phyloP scores from a whole-genome alignment of 2,888 invertebrate genomes.

The Leptinotarsa haldemani region DNA sequence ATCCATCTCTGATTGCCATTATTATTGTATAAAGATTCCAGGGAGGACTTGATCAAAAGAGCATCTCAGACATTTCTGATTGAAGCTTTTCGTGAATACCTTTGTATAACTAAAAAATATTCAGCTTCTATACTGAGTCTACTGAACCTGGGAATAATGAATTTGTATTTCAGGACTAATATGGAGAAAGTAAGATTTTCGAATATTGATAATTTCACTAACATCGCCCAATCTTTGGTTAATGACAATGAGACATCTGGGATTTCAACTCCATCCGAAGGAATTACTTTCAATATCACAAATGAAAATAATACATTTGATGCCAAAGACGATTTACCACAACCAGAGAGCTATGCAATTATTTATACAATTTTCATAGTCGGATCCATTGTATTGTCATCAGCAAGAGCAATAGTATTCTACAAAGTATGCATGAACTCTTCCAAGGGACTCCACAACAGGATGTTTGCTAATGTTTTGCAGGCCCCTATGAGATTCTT shows the following conservation, averaged over 20 bases:
- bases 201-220: neutral
- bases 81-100: no score
- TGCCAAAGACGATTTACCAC: neutral
- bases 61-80: no score
- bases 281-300: neutral
- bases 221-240: neutral
- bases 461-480: conserved; percentile 81
- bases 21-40: no score
- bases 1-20: no score
- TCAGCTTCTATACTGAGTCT: neutral
- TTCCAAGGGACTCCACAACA: conserved; percentile 79
- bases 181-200: conserved; percentile 1
- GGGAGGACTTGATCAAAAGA: no score
- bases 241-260: neutral
- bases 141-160: neutral
- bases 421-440: conserved; percentile 81
- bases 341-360: conserved; percentile 64
- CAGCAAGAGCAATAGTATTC: conserved; percentile 76
- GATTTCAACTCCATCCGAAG: neutral
- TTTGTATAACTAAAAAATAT: no score
- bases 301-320: neutral
- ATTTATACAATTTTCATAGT: conserved; percentile 73
- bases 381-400: conserved; percentile 72
- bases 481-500: conserved; percentile 85
- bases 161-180: conserved; percentile 1